These are phyloP conservation scores for Climacteris rufus DNA, from an alignment of 2,113 vertebrate genomes.

Conservation along the genomic window DNA sequence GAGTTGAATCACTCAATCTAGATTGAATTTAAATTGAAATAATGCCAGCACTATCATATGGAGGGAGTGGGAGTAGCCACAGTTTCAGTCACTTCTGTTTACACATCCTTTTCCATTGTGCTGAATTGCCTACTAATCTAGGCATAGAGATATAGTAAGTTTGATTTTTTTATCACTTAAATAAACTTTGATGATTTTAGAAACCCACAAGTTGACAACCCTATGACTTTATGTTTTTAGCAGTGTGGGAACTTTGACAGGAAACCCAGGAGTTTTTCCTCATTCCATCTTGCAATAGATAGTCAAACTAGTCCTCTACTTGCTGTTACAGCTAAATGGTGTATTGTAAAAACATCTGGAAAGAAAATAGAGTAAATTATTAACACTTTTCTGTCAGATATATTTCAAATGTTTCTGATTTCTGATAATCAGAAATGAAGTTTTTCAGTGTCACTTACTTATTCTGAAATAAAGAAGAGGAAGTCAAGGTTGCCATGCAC, in stretches of 20 bases:
- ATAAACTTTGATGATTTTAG: not conserved
- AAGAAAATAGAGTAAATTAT: not conserved
- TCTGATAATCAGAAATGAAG: not conserved
- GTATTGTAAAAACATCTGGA: not conserved
- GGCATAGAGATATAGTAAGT: not conserved
- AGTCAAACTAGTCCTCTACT: not conserved
- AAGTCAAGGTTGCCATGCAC: not conserved
- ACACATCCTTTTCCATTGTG: not conserved
- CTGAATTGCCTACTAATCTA: not conserved
- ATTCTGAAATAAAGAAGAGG: not conserved
- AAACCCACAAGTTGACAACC: not conserved
- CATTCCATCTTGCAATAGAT: not conserved
- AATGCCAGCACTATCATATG: not conserved
- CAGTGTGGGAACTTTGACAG: not conserved
- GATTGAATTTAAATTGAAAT: not conserved
- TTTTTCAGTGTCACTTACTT: not conserved
- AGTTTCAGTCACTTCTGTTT: not conserved
- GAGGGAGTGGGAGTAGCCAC: not conserved
- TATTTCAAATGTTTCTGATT: not conserved
- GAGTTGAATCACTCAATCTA: not conserved
- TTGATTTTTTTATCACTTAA: not conserved
- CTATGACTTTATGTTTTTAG: not conserved
- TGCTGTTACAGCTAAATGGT: not conserved
- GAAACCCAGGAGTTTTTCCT: not conserved
- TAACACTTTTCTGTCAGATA: not conserved